Conservation (phyloP, 2,888 invertebrate species). For the Synanthedon vespiformis region DNA sequence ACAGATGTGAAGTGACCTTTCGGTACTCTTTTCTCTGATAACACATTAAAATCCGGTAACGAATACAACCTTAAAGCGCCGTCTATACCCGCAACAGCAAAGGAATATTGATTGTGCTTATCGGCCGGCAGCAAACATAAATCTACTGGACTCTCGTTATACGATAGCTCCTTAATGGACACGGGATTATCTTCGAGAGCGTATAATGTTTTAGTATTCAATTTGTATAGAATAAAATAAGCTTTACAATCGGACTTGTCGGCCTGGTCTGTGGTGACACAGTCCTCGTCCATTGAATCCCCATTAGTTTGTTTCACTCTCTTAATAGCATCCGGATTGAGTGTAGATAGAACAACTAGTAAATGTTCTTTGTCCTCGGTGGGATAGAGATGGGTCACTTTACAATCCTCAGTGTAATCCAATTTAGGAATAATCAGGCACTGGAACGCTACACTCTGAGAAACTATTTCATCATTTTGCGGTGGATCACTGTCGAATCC, state of each 20-base stretch:
- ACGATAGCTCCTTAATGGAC: conserved; percentile 70
- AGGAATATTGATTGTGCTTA: conserved; percentile 68
- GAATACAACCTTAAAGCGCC: conserved; percentile 81
- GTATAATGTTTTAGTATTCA: conserved; percentile 43
- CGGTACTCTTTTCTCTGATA: conserved; percentile 77
- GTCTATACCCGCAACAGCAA: conserved; percentile 80
- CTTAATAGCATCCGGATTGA: conserved; percentile 41
- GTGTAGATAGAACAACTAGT: conserved; percentile 68
- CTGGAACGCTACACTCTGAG: conserved; percentile 67
- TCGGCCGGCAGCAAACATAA: conserved; percentile 74
- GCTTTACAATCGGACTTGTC: conserved; percentile 40
- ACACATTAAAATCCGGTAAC: conserved; percentile 75
- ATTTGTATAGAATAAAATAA: conserved; percentile 50
- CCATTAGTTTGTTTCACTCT: conserved; percentile 36
- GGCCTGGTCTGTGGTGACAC: conserved; percentile 28
- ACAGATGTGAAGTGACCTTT: conserved; percentile 83
- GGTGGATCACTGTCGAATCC: conserved; percentile 61
- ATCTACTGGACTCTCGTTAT: conserved; percentile 77
- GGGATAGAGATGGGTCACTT: conserved; percentile 74
- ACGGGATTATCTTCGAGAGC: conserved; percentile 72
- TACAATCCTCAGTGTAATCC: conserved; percentile 58
- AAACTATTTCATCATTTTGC: conserved; percentile 42
- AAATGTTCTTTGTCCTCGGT: conserved; percentile 78
- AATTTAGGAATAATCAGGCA: conserved; percentile 64
- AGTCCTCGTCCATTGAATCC: conserved; percentile 58